phyloP scores from a whole-genome alignment of 2,888 invertebrate species.

The Melieria picta region DNA sequence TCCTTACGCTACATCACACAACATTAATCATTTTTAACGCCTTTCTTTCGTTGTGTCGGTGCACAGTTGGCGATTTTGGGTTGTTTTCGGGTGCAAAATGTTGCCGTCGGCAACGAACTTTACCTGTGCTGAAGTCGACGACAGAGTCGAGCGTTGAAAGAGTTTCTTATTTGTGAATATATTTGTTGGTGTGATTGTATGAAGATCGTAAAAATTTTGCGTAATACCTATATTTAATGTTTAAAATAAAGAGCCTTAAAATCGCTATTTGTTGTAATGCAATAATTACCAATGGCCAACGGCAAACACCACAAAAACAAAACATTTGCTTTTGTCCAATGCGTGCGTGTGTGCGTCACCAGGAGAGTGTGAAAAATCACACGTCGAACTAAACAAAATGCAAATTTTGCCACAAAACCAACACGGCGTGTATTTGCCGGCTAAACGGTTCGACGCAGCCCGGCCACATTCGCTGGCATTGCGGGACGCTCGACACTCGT shows the following conservation, averaged over 20 bases:
- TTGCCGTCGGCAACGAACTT: too few relatives aligned
- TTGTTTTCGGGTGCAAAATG: too few relatives aligned
- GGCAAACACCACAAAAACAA: slow-evolving; percentile 36
- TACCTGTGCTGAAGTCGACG: too few relatives aligned
- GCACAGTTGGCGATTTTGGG: too few relatives aligned
- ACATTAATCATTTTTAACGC: slow-evolving; percentile 61
- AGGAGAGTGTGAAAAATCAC: slow-evolving; percentile 38
- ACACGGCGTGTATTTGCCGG: neutral
- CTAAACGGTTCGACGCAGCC: neutral
- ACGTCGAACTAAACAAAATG: slow-evolving; percentile 40
- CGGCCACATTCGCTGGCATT: slow-evolving; percentile 10
- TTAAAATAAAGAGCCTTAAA: too few relatives aligned
- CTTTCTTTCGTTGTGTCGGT: neutral
- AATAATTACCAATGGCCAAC: neutral
- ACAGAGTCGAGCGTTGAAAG: too few relatives aligned
- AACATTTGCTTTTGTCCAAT: slow-evolving; percentile 50
- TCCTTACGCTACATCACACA: slow-evolving; percentile 48
- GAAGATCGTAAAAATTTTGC: too few relatives aligned
- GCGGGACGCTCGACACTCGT: slow-evolving; percentile 5
- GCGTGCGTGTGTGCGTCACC: neutral
- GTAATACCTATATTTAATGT: too few relatives aligned
- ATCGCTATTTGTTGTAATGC: too few relatives aligned
- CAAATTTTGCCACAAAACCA: slow-evolving; percentile 29
- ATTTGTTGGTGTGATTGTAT: too few relatives aligned
- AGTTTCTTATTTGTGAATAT: too few relatives aligned